These are phyloP conservation scores for Drosophila serrata DNA, from an alignment of 1,140 invertebrate species.

Conservation along the genomic window DNA sequence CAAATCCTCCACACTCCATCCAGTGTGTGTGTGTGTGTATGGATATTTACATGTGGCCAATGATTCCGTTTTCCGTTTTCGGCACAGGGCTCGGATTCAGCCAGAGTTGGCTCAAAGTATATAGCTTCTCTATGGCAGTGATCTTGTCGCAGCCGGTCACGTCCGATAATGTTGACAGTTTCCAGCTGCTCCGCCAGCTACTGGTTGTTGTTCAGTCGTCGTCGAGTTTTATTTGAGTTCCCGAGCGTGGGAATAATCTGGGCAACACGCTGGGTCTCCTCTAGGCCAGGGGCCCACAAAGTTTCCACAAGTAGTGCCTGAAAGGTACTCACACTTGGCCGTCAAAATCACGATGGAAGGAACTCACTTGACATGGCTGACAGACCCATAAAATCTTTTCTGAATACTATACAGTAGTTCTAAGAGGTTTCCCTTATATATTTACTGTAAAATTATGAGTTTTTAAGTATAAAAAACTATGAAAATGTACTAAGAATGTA, in stretches of 20 bases:
- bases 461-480: background rate
- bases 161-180: conserved; percentile 79
- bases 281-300: background rate
- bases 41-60: conserved; percentile 68
- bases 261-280: conserved; percentile 26
- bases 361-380: background rate
- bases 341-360: conserved; percentile 1
- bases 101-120: background rate
- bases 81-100: conserved; percentile 19
- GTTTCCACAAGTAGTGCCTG: conserved; percentile 16
- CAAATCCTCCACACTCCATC: conserved; percentile 51
- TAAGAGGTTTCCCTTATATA: background rate
- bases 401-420: background rate
- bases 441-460: background rate
- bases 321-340: conserved; percentile 24
- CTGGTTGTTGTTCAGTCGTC: conserved; percentile 44
- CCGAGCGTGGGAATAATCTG: conserved; percentile 40
- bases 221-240: conserved; percentile 7
- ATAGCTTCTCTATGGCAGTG: conserved; percentile 62
- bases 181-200: conserved; percentile 64
- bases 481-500: background rate
- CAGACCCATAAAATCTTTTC: background rate
- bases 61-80: conserved; percentile 25
- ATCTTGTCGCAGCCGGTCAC: conserved; percentile 74
- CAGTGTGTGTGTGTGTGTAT: conserved; percentile 10